Base-by-base conservation (phyloP, 2,113 vertebrate genomes). In the Clarias magur region DNA sequence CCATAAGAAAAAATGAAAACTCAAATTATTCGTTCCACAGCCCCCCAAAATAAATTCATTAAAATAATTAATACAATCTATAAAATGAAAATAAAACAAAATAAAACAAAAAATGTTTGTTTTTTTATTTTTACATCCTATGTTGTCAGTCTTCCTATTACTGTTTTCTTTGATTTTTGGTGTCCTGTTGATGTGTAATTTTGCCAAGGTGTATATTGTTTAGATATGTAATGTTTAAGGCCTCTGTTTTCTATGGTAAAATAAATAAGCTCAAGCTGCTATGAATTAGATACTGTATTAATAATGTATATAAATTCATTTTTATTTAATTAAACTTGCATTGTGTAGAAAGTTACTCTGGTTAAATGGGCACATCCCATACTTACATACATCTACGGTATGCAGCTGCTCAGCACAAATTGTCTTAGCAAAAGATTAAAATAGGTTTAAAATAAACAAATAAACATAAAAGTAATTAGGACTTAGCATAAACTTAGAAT, bases 401-500 rank as follows among this genome's bases (percentile, higher is more conserved):
- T 17, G 38, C 91, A 87, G 83, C 87, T 80, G 85, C 91, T 92
- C 84, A 90, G 92, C 92, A 91, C 92, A 92, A 92, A 85, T 87
- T 89, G 78, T 88, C 90, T 85, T 87, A 91, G 48, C 83, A 93
- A 88, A 88, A 90, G 89, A 88, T 9, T 80, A 80, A 91, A 80
- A 91, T 91, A 90, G 89, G 89, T 91, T 95, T 95, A 93, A 94
- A 94, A 86, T 86, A 83, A 88, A 88, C 59, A 54, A 83, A 80
- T 23, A 34, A 90, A 80, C 75, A 84, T 17, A 42, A 16, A 85
- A 57, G 30, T 88, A 54, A 30, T 76, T 68, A 63, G 54, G 48
- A 72, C 48, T 62, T 65, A 83, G 56, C 1, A 34, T 34, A n/a
- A n/a, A n/a, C n/a, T n/a, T n/a, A n/a, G n/a, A n/a, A n/a, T n/a